These are phyloP conservation scores for Salvator merianae DNA, from an alignment of 2,113 vertebrate genomes.

Conservation along the genomic window DNA sequence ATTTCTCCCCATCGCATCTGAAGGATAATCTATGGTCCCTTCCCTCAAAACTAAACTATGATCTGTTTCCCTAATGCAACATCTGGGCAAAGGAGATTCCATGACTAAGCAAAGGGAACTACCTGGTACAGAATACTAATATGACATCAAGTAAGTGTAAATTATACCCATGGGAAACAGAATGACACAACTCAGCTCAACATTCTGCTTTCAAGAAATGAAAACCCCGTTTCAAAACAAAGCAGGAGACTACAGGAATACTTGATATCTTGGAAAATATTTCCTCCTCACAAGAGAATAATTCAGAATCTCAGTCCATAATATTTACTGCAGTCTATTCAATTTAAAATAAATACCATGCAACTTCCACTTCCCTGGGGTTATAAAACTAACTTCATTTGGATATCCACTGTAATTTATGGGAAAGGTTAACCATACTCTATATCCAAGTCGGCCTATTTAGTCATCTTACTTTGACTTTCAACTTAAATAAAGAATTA, in stretches of 20 bases:
- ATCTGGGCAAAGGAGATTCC: conserved; percentile 4
- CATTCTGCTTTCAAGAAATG: neutral
- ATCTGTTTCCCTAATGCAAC: conserved; percentile 25
- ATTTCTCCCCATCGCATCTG: neutral
- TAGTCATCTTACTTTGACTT: neutral
- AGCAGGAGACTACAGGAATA: neutral
- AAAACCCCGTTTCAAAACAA: neutral
- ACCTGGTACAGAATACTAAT: conserved; percentile 25
- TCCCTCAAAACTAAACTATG: neutral
- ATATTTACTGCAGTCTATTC: neutral
- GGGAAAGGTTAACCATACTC: neutral
- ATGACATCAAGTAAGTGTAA: neutral
- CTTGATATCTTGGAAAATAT: neutral
- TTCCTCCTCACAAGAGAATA: neutral
- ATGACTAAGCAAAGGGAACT: conserved; percentile 30
- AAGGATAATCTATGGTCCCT: neutral
- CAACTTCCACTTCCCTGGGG: neutral
- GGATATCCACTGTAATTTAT: neutral
- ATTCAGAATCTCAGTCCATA: neutral
- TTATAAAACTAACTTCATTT: neutral
- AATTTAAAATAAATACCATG: neutral
- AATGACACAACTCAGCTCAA: neutral
- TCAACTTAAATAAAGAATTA: neutral
- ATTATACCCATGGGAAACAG: neutral
- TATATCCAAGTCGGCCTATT: neutral